Evolutionary conservation across 1,140 invertebrate species (phyloP).

Genomic region (Saccostrea echinata): DNA sequence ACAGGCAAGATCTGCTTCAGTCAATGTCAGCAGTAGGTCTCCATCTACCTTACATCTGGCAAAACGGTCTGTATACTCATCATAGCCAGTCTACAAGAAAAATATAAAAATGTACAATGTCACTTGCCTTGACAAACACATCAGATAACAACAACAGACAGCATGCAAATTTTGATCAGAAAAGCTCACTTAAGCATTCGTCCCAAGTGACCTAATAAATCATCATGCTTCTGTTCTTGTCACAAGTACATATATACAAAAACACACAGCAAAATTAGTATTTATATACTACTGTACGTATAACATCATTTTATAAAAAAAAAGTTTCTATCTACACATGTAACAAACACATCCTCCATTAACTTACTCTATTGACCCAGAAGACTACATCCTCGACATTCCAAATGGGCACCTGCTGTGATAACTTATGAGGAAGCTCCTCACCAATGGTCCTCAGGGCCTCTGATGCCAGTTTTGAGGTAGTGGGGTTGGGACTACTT

Average conservation of each 20-base stretch:
- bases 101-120: neutral
- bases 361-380: constrained; percentile 93
- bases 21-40: constrained; percentile 96
- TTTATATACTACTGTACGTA: too few species aligned
- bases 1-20: constrained; percentile 93
- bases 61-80: constrained; percentile 90
- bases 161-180: too few species aligned
- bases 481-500: constrained; percentile 97
- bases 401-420: constrained; percentile 99
- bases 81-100: constrained; percentile 88
- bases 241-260: too few species aligned
- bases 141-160: too few species aligned
- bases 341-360: neutral
- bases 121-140: neutral
- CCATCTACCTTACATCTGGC: constrained; percentile 96
- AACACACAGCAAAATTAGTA: too few species aligned
- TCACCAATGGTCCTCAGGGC: constrained; percentile 97
- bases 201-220: too few species aligned
- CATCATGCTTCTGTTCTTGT: too few species aligned
- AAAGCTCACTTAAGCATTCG: too few species aligned
- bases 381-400: constrained; percentile 96
- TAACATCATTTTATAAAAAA: too few species aligned
- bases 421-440: constrained; percentile 97
- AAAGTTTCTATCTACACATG: too few species aligned
- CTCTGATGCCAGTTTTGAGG: constrained; percentile 98